Evolutionary conservation across 2,113 vertebrate species (phyloP).

Genomic region (Forbesichthys papilliferus): DNA sequence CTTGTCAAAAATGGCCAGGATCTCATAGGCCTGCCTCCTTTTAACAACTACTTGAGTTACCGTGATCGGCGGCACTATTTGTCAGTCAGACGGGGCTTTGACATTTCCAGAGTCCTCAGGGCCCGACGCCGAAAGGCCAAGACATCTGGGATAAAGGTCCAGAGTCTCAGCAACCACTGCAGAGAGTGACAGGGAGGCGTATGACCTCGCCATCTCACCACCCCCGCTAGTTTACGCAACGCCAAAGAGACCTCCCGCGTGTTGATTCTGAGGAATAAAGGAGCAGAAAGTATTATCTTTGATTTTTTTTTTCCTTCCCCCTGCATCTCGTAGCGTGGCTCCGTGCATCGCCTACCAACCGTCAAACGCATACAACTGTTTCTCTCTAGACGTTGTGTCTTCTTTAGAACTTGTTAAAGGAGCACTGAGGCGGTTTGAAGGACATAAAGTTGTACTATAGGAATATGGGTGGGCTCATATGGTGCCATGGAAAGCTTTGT

Average conservation of each 20-base stretch:
- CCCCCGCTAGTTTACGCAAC: not conserved
- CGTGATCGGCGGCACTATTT: not conserved
- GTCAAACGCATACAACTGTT: not conserved
- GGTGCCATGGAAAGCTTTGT: too few relatives aligned
- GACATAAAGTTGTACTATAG: not conserved
- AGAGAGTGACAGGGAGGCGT: not conserved
- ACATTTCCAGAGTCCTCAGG: not conserved
- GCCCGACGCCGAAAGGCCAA: not conserved
- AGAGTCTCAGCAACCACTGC: slow-evolving; percentile 1
- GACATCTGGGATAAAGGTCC: not conserved
- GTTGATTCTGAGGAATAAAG: not conserved
- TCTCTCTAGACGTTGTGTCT: not conserved
- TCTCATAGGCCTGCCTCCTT: not conserved
- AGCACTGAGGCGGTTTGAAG: not conserved
- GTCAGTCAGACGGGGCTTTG: slow-evolving; percentile 2
- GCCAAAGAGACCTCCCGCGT: not conserved
- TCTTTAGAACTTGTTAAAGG: not conserved
- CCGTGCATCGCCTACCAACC: not conserved
- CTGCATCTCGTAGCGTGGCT: not conserved
- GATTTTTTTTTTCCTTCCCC: not conserved
- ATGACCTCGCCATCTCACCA: not conserved
- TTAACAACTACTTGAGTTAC: not conserved
- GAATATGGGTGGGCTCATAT: not conserved
- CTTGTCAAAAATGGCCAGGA: not conserved
- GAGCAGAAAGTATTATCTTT: not conserved